Evolutionary conservation across 2,888 invertebrate species (phyloP), one percentile per base, ranked within the genome.

Genomic region (Drosophila neonasuta): DNA sequence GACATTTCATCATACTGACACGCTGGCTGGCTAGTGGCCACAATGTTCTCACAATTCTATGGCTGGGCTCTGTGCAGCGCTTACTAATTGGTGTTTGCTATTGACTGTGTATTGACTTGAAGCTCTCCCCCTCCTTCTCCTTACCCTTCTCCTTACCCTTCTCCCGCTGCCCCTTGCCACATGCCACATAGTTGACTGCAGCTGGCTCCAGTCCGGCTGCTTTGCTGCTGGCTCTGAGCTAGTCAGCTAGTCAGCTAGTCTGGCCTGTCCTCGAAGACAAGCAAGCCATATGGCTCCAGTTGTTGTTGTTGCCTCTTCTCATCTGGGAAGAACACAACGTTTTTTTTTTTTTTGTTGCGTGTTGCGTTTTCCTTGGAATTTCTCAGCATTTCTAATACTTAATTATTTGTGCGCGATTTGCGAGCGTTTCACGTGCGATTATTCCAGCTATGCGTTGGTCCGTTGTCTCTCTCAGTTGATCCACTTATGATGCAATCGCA

Each of bases 1-100:
- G 87, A 82, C 82, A 79, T 87, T 81, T 83, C 79, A 85, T 83
- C 87, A 83, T 81, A 87, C 87, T 83, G 86, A 82, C 82, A 87
- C 87, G 68, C 69, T 72, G 63, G 67, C 71, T 24, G 24, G 24
- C 24, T 24, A 24, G 24, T 72, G 63, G 67, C 71, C 76, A 63
- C 74, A 70, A 87, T 72, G 87, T 86, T 84, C 84, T 84, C 84
- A 84, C 84, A 84, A 86, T 83, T 87, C 80, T 71, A 67, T 56
- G 68, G 78, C 74, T 68, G 68, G 70, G 82, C 76, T 70, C 75
- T 80, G 87, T 82, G 88, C 86, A 80, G 71, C 72, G 84, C 79
- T 87, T 87, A 84, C 84, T 84, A 84, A 84, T 84, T 84, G 84
- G 80, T 86, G 76, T 72, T 72, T 36, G 36, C 36, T 86, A 79